Evolutionary conservation across 2,888 invertebrate species (phyloP), one percentile per base, ranked within the genome.

Genomic region (Alcis repandata): DNA sequence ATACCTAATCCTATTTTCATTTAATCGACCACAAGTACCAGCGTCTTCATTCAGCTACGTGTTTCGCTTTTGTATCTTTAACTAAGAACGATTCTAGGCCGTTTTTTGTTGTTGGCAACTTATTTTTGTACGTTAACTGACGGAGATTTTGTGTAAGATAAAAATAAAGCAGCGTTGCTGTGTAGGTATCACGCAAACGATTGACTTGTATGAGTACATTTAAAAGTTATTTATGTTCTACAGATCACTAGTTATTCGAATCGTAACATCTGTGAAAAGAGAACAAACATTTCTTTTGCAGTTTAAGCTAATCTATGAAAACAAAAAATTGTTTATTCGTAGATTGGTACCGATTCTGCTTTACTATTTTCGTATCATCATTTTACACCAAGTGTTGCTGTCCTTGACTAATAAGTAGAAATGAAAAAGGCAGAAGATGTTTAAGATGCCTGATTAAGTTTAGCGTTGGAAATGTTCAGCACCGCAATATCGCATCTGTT

Each of bases 211-310:
- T 10, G 22, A 53, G 46, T 49, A 22, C 27, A 15, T 63, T 46
- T 52, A 33, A 71, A 69, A 69, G 70, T 70, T 76, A 70, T 76
- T 74, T 78, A 49, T 48, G 20, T 48, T 53, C 33, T 56, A 43
- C 22, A 49, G n/a, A 64, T 54, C 41, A 40, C 17, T 27, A 54
- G 41, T 60, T 52, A 17, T 46, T 60, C 19, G 15, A 4, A n/a
- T 20, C 27, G 32, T 36, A 46, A 38, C 48, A 43, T 32, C 43
- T 15, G 41, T 41, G 27, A 19, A 27, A 41, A 27, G 11, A 41
- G 10, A 54, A 17, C 13, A 52, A 52, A 52, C 41, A 41, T 51
- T 51, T 41, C 41, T 54, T 17, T 54, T 1, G 11, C 9, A 38
- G 20, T 38, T n/a, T 27, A 9, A 40, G 11, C 4, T 27, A 15